Base-by-base conservation (phyloP, 2,888 invertebrate species). In the Aplocera efformata region DNA sequence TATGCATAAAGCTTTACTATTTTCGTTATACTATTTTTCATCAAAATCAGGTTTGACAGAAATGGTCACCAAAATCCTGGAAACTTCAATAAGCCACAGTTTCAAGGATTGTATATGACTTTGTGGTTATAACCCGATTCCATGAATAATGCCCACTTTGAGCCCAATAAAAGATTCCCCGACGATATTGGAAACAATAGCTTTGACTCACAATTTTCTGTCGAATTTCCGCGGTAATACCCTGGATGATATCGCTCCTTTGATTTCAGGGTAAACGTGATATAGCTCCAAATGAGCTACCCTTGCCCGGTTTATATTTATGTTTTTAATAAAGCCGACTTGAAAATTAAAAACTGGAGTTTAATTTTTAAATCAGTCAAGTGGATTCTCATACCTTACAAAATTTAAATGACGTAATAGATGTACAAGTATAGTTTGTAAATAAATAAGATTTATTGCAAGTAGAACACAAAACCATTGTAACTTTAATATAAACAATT, bases 61-160 rank as follows among this genome's bases (percentile, higher is more conserved):
- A 17, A 17, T 17, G 2, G 2, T 5, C 2, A 17, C 13, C 13
- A 17, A 17, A 17, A 3, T 3, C 2, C 13, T 17, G 13, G 13
- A 17, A 5, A 17, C 13, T 3, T 17, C 13, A 2, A 17, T 5
- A 5, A 17, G 13, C 13, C 13, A 3, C 13, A 17, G 13, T 5
- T 17, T 5, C 13, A 5, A 17, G 3, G 3, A 17, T 17, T 17
- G 13, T 17, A 17, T 17, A 17, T 17, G 13, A 17, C 13, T 2
- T 17, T 5, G 5, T 17, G 2, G 13, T 17, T 17, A 2, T 2
- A 17, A 17, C 13, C 76, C 79, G 83, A 79, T 80, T 63, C 73
- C 75, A 71, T 80, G 80, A 84, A 82, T 84, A 81, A 86, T 82
- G 76, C 79, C 77, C 80, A 85, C 86, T 85, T 85, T 82, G 83